phyloP scores from a whole-genome alignment of 2,888 invertebrate species.

The Julus scanicus region DNA sequence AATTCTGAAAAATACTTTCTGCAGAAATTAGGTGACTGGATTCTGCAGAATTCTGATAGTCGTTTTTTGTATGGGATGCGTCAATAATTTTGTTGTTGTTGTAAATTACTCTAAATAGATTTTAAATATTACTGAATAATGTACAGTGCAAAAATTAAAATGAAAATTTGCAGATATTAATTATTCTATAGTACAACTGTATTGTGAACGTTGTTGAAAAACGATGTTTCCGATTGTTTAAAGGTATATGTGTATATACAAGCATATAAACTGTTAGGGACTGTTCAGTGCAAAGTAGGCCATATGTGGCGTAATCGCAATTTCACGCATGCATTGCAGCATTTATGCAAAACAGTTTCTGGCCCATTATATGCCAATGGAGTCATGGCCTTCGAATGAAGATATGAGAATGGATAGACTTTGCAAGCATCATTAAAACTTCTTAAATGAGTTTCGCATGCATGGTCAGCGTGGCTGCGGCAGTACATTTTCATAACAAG shows the following conservation, averaged over 20 bases:
- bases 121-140: no score
- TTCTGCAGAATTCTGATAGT: no score
- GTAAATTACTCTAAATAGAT: no score
- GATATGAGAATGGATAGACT: constrained; percentile 47
- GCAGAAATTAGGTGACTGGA: no score
- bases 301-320: constrained; percentile 39
- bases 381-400: constrained; percentile 49
- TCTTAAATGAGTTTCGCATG: constrained; percentile 44
- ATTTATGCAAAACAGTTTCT: constrained; percentile 45
- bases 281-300: constrained; percentile 3
- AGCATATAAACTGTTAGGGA: background rate
- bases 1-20: no score
- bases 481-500: constrained; percentile 2
- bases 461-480: constrained; percentile 43
- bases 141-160: no score
- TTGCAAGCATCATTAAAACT: constrained; percentile 51
- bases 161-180: no score
- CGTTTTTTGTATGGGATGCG: no score
- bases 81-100: no score
- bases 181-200: no score
- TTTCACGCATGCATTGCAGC: constrained; percentile 42
- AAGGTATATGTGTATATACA: background rate
- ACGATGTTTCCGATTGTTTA: background rate
- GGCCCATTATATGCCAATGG: constrained; percentile 41
- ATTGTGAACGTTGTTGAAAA: background rate